Conservation (phyloP, 2,113 vertebrate genomes). For the Struthio camelus region DNA sequence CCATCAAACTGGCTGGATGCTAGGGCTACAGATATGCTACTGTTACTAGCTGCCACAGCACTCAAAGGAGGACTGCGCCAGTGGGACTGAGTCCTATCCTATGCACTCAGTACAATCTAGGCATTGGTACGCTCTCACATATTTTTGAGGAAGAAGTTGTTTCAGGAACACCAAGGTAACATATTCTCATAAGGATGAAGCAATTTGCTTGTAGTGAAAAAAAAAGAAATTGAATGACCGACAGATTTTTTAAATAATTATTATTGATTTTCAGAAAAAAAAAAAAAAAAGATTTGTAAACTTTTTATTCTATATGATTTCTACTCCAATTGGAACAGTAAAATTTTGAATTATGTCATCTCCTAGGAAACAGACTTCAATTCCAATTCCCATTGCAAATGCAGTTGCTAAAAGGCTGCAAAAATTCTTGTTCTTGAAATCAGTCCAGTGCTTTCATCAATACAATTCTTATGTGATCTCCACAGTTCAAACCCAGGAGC, state of each 20-base stretch:
- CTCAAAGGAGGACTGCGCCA: neutral
- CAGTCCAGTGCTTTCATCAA: neutral
- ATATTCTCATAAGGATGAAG: neutral
- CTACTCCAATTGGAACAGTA: neutral
- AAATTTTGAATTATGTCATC: neutral
- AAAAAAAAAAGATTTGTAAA: neutral
- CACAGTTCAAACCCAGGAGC: neutral
- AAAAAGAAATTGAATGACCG: accelerated
- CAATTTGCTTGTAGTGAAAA: neutral
- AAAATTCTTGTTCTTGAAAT: neutral
- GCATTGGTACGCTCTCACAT: neutral
- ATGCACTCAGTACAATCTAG: neutral
- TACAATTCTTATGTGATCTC: neutral
- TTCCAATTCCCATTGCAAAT: neutral
- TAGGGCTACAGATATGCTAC: neutral
- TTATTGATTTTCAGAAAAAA: neutral
- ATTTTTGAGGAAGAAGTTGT: neutral
- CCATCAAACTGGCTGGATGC: accelerated
- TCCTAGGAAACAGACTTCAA: neutral
- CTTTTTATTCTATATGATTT: neutral
- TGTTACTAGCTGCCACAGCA: neutral
- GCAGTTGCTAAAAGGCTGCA: accelerated
- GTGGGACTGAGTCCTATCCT: neutral
- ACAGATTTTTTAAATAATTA: neutral
- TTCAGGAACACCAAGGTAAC: neutral